Evolutionary conservation across 2,888 invertebrate genomes (phyloP), one percentile per base, ranked within the genome.

Genomic region (Drosophila hamatofila): DNA sequence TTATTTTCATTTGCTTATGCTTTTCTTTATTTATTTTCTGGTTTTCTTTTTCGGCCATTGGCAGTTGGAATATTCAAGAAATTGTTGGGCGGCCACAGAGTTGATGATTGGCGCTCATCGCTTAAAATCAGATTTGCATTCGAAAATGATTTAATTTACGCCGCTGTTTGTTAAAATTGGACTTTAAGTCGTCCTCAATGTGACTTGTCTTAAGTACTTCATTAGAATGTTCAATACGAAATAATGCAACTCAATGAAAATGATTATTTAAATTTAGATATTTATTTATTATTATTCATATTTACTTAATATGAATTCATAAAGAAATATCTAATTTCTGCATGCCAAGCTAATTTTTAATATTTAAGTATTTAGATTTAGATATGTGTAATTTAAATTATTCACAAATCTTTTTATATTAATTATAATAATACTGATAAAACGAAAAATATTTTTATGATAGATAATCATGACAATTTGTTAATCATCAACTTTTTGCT

Each of bases 1-100:
- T 80, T 81, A 72, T 67, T 66, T 52, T 57, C 82, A 78, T 68
- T 84, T 78, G 74, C 55, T 66, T 66, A 75, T 49, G 55, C 48
- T 65, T 51, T 61, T 42, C 68, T 44, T 16, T 33, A 55, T 35
- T 30, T 14, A 1, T 52, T 49, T 48, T 57, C 46, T 42, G n/a
- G 56, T 42, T 23, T 42, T 46, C 35, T n/a, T 54, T 46, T 46
- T 49, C 42, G 33, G 8, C 25, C 37, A 27, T 21, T 14, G 51
- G 51, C 62, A 44, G 27, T 27, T 35, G 49, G 21, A 9, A 61
- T 11, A 30, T 6, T 51, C 21, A 9, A 9, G 18, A 21, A 64
- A 49, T 61, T 61, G 39, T 21, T 2, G 44, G 64, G 51, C 44
- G 49, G 44, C 8, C 37, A 2, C 21, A 21, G 37, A 14, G 9